These are phyloP conservation scores for Hirtodrosophila trivittata DNA, from an alignment of 2,888 invertebrate species.

Conservation along the genomic window DNA sequence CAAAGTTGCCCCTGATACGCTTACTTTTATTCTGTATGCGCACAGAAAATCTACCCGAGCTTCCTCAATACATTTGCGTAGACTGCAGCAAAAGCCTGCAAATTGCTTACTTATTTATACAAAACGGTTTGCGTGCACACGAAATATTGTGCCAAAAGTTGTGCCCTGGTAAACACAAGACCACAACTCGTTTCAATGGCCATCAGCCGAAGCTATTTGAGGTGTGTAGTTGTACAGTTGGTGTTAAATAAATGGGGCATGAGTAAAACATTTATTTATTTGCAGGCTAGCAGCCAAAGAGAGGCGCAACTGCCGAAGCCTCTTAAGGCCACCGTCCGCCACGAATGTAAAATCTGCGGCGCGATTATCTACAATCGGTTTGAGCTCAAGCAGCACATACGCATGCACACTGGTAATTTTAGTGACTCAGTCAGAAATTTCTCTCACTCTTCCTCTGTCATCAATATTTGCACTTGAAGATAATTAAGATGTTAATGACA, in stretches of 20 bases:
- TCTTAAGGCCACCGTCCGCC: conserved; percentile 42
- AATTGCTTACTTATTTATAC: conserved; percentile 75
- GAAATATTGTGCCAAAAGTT: conserved; percentile 70
- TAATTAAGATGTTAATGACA: too few relatives aligned
- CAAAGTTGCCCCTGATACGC: conserved; percentile 65
- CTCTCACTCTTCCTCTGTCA: too few relatives aligned
- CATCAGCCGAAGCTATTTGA: conserved; percentile 12
- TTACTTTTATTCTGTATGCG: conserved; percentile 72
- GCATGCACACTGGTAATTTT: conserved; percentile 74
- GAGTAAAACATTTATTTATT: conserved; percentile 6
- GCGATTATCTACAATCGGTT: conserved; percentile 63
- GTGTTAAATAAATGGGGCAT: not conserved
- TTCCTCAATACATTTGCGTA: conserved; percentile 72
- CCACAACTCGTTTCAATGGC: conserved; percentile 28
- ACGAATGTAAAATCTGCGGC: conserved; percentile 78
- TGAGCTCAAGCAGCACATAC: conserved; percentile 76
- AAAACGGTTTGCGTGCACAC: conserved; percentile 74
- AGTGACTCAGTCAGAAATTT: too few relatives aligned
- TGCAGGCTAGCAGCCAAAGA: conserved; percentile 6
- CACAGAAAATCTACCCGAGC: conserved; percentile 60
- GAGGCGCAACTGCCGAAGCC: conserved; percentile 16
- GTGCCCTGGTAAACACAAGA: conserved; percentile 39
- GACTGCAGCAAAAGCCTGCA: conserved; percentile 75
- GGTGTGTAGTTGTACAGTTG: conserved; percentile 27
- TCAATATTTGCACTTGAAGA: too few relatives aligned